Evolutionary conservation across 2,797 vertebrate species (phyloP), one percentile per base, ranked within the genome.

Genomic region (Chelmon rostratus): DNA sequence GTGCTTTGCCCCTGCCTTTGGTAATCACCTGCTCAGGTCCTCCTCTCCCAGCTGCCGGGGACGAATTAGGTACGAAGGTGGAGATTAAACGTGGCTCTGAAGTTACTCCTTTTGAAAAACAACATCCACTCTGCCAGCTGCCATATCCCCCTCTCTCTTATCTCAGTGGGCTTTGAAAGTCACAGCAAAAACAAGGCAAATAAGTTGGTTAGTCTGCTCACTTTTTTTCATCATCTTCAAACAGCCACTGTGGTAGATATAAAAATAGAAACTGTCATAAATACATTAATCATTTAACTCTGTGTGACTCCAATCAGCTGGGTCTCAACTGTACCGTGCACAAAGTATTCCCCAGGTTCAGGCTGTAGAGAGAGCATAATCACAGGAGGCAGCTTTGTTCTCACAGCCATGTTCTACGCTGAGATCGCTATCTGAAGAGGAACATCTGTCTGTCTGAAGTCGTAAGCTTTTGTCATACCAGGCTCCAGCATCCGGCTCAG

Each of bases 381-480:
- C 88, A 64, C 71, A 81, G 83, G 85, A 89, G 88, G 82, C 78
- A 73, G 79, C 85, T 88, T 83, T 90, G 84, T 89, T 85, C 86
- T 88, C 73, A 53, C 73, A 84, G 88, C 86, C 89, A 80, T 82
- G 81, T 90, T 88, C 83, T 79, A 19, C 68, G 84, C 83, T 81
- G 72, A 81, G 91, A 93, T 91, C 50, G 19, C 78, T 85, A 91
- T 91, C 89, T 86, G 83, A 86, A 80, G 89, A 88, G 79, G 85
- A 94, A 91, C 93, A 92, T 92, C 92, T 92, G 91, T 88, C 84
- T 82, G 79, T 91, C 82, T 90, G 82, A 84, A 91, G 80, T 71
- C 23, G 63, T 71, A 65, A 86, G 84, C 85, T 88, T 89, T 88
- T 87, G 75, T 89, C 85, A 78, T 74, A 81, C 78, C 64, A 73